Base-by-base conservation (phyloP, 2,113 vertebrate genomes). In the Coracopsis vasa region DNA sequence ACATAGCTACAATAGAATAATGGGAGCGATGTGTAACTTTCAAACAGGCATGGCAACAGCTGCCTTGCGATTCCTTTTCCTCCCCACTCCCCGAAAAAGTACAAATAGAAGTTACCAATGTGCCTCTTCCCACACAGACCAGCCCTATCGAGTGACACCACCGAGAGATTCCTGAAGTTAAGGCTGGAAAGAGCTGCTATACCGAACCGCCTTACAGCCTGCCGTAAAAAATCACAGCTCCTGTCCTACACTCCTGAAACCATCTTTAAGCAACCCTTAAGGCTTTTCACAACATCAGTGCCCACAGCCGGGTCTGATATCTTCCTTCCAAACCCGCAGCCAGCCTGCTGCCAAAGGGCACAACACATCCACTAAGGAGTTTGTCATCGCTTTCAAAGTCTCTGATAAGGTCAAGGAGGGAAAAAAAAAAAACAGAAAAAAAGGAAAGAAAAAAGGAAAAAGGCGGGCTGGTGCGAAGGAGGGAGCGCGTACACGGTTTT, bases 231-330 rank as follows among this genome's bases (percentile, higher is more conserved):
- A 83, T 60, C 89, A 74, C 80, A 37, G 64, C 48, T 48, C 62
- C 81, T 65, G 44, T 28, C 58, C 62, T 8, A 58, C 51, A 33
- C 6, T 2, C 69, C 73, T 77, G 66, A 83, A 61, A 80, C 73
- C 27, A 51, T 61, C 81, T 70, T 54, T 42, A 94, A 97, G 96
- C 93, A 97, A 94, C 94, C 89, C 56, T 97, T 95, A 97, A 97
- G 96, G 97, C 97, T 98, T 98, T 97, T 93, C 97, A 97, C 97
- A 97, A 94, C 94, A 95, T 96, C 95, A 79, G 94, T 96, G 94
- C 94, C 97, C 97, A 97, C 97, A 97, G 97, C 96, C 93, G 81
- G 96, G 94, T 96, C 97, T 95, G 89, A 96, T 97, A 95, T 96
- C 91, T 96, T 90, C 67, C 91, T 96, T 90, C 65, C 89, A 95